Base-by-base conservation (phyloP, 2,888 invertebrate genomes). In the Agrochola macilenta region DNA sequence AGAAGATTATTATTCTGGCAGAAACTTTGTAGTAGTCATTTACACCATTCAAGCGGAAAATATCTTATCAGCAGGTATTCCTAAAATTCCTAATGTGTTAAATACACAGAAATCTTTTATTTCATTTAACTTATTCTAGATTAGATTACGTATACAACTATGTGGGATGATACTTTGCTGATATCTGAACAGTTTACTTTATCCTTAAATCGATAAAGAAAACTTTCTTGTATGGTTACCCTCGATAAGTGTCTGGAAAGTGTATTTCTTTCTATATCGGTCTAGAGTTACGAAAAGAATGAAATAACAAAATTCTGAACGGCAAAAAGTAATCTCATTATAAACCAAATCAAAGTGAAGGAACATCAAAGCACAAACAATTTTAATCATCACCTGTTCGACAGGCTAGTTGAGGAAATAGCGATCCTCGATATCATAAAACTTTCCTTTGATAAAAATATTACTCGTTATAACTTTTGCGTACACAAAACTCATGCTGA, bases 381-480 rank as follows among this genome's bases (percentile, higher is more conserved):
- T 78, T 84, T 75, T 82, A 76, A 86, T 78, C 78, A 79, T 81
- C 70, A 88, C 84, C 84, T 86, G 81, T 83, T 86, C 77, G 74
- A 78, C 57, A 63, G 77, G 77, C 78, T 86, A 85, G 85, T 87
- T 87, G 82, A 83, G 75, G 71, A 83, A 90, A 91, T 90, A 85
- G 86, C 87, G 86, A 91, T 90, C 87, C 85, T 77, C 83, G 86
- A 89, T 90, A 91, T 90, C 91, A 89, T 86, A 90, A 91, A 91
- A 91, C 84, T 91, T 92, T 90, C 81, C 88, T 89, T 86, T 87
- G 88, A 90, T 90, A 92, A 91, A 91, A 92, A 88, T 88, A 88
- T 89, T 91, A 91, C 89, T 92, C 90, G 91, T 92, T 92, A 91
- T 90, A 92, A 91, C 88, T 92, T 91, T 86, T 69, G 78, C 85